Evolutionary conservation across 2,797 vertebrate genomes (phyloP), one percentile per base, ranked within the genome.

Genomic region (Thalassophryne amazonica): DNA sequence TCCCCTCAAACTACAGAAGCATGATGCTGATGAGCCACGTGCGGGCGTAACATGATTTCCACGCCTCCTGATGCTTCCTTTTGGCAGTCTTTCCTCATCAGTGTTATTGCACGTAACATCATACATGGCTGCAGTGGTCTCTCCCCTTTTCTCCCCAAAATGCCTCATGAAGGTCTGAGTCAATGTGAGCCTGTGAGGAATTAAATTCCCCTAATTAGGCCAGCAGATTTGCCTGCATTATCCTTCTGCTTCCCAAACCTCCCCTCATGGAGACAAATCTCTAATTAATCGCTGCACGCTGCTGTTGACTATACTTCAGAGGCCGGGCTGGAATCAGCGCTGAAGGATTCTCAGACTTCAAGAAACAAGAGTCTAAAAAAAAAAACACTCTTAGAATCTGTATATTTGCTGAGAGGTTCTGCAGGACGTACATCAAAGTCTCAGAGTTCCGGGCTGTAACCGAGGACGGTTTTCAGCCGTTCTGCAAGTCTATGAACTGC

Each of bases 191-290:
- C 72, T 72, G 71, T 73, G 83, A 86, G 66, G 87, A 86, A 88
- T 87, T 78, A 84, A 85, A 86, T 88, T 81, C 65, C 59, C 55
- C 61, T 88, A 86, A 89, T 88, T 88, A 84, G 82, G 78, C 71
- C 81, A 72, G 74, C 71, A 82, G 76, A 84, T 85, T 85, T 84
- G 39, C 63, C 57, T 60, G 75, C 69, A 68, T 82, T 78, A 74
- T 82, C 72, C 79, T 39, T 60, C 52, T 75, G 70, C 80, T 65
- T 78, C 75, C 73, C 75, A 70, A 82, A 74, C 71, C 76, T 72
- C 74, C 75, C 68, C 78, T 82, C 84, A 69, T 73, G 41, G 57
- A 83, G 66, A 84, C 72, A 82, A 87, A 86, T 86, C 70, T 85
- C 68, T 82, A 86, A 88, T 86, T 86, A 86, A 86, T 87, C 77